Conservation (phyloP, 2,797 vertebrate genomes). For the Catostomus latipinnis region DNA sequence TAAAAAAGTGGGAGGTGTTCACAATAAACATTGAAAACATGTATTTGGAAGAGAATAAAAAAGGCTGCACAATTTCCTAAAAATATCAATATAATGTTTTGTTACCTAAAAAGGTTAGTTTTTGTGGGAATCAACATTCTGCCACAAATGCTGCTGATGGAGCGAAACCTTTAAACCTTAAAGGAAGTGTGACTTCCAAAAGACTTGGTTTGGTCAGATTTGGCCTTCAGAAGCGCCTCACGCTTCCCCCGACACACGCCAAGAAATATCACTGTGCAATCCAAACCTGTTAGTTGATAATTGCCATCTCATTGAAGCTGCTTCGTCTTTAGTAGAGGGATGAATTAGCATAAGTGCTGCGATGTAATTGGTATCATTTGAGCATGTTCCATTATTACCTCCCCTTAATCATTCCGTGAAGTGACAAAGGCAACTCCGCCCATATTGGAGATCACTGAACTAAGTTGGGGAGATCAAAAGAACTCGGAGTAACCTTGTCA, state of each 20-base stretch:
- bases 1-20: no score
- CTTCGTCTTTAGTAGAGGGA: conserved; percentile 26
- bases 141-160: no score
- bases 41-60: no score
- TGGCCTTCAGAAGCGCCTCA: no score
- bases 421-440: conserved; percentile 47
- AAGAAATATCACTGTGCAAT: conserved; percentile 30
- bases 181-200: not conserved
- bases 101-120: no score
- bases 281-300: conserved; percentile 51
- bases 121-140: no score
- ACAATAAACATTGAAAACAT: no score
- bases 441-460: conserved; percentile 31
- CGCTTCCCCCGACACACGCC: not conserved
- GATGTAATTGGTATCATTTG: conserved; percentile 55
- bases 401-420: conserved; percentile 41
- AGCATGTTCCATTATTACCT: conserved; percentile 48
- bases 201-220: not conserved
- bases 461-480: conserved; percentile 16
- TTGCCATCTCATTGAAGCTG: conserved; percentile 46
- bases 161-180: no score
- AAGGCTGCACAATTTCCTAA: no score
- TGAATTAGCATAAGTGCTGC: conserved; percentile 42
- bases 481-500: conserved; percentile 50
- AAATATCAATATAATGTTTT: no score